Conservation (phyloP, 92 coral and sea anemone species). For the Paragorgia papillata region DNA sequence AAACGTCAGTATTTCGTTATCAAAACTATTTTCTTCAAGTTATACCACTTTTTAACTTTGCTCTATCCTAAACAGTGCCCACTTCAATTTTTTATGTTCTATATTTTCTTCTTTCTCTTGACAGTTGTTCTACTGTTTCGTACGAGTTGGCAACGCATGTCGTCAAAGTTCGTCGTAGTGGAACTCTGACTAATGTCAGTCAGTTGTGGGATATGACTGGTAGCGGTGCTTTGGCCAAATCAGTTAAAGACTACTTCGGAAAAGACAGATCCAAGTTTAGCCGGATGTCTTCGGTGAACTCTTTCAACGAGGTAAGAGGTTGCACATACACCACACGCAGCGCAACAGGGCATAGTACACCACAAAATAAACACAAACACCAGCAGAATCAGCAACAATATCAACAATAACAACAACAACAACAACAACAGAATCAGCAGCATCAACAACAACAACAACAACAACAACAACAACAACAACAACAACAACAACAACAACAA, state of each 20-base stretch:
- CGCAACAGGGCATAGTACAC: background rate
- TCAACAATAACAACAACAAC: too few relatives aligned
- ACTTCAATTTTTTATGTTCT: background rate
- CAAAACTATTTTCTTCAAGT: too few relatives aligned
- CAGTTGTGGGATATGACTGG: constrained; percentile 80
- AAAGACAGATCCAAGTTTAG: constrained; percentile 66
- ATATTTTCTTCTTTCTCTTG: background rate
- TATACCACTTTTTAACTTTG: too few relatives aligned
- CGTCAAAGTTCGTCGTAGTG: constrained; percentile 86
- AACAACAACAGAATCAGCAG: too few relatives aligned
- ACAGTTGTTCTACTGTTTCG: background rate
- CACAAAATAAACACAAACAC: too few relatives aligned
- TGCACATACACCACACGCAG: too few relatives aligned
- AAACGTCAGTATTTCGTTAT: too few relatives aligned
- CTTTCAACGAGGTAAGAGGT: constrained; percentile 78
- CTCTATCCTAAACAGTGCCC: too few relatives aligned
- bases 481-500: too few relatives aligned
- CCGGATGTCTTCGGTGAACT: constrained; percentile 78
- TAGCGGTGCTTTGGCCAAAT: constrained; percentile 65
- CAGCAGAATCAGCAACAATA: too few relatives aligned
- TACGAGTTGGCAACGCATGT: constrained; percentile 87
- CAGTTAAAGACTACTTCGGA: constrained; percentile 59
- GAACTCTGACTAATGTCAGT: constrained; percentile 83
- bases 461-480: too few relatives aligned
- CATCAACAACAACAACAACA: too few relatives aligned